Evolutionary conservation across 2,797 vertebrate species (phyloP).

Genomic region (Meda fulgida): DNA sequence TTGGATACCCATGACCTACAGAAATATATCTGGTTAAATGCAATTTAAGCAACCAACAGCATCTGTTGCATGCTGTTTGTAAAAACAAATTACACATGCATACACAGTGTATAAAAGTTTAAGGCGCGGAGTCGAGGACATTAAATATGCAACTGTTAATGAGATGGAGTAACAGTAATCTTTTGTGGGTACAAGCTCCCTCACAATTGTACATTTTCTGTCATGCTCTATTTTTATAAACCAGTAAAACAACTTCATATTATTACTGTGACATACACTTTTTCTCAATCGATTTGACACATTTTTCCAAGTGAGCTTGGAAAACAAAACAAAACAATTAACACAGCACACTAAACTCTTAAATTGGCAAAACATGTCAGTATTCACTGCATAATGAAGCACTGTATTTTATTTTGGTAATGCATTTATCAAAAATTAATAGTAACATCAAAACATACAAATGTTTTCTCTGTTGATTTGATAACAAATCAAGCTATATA

Average conservation of each 20-base stretch:
- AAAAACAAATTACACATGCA: not conserved
- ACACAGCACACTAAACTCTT: too few species aligned
- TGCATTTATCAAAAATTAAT: too few species aligned
- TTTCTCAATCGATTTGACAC: too few species aligned
- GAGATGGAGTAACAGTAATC: not conserved
- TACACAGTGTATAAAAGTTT: not conserved
- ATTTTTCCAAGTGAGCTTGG: too few species aligned
- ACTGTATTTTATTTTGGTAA: too few species aligned
- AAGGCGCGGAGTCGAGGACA: too few species aligned
- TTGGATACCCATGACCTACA: not conserved
- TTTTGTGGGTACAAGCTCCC: not conserved
- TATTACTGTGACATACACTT: not conserved
- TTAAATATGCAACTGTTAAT: not conserved
- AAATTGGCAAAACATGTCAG: too few species aligned
- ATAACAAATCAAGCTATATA: too few species aligned
- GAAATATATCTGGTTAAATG: not conserved
- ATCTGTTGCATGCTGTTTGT: not conserved
- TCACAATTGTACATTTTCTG: not conserved
- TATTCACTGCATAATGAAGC: too few species aligned
- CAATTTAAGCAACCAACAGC: not conserved
- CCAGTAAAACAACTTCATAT: not conserved
- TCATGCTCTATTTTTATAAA: not conserved
- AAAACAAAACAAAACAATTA: too few species aligned
- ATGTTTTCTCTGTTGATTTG: too few species aligned
- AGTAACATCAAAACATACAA: too few species aligned